Conservation (phyloP, 2,113 vertebrate species). For the Garra rufa region DNA sequence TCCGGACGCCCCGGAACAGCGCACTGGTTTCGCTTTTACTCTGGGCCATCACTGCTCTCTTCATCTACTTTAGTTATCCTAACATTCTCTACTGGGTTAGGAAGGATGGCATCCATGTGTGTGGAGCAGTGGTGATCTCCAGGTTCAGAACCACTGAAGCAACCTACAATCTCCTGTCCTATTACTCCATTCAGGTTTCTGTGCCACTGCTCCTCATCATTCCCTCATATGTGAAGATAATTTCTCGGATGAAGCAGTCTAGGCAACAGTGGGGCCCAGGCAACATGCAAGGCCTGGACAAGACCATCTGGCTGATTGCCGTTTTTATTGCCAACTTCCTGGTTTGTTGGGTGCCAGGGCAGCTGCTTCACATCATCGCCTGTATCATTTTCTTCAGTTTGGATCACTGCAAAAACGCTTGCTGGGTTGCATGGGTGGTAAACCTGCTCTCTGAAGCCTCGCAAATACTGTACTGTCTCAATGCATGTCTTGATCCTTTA, state of each 20-base stretch:
- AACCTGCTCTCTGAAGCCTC: constrained; percentile 56
- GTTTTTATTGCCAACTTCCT: constrained; percentile 60
- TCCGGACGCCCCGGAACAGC: constrained; percentile 51
- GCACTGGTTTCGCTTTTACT: constrained; percentile 52
- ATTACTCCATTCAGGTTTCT: constrained; percentile 58
- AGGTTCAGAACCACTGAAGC: constrained; percentile 16
- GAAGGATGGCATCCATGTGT: constrained; percentile 36
- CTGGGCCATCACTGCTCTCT: constrained; percentile 54
- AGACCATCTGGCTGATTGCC: constrained; percentile 56
- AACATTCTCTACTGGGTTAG: constrained; percentile 52
- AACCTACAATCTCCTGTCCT: constrained; percentile 56
- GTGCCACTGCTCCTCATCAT: constrained; percentile 58
- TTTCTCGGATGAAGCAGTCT: constrained; percentile 49
- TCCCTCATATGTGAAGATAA: constrained; percentile 55
- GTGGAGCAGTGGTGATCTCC: constrained; percentile 47
- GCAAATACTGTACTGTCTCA: constrained; percentile 51
- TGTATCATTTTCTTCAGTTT: constrained; percentile 54
- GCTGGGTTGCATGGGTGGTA: constrained; percentile 47
- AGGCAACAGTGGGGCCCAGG: constrained; percentile 47
- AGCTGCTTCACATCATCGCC: constrained; percentile 59
- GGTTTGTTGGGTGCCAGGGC: constrained; percentile 62
- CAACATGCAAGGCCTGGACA: constrained; percentile 39
- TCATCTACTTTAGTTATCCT: constrained; percentile 57
- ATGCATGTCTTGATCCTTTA: constrained; percentile 54
- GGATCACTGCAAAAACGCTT: constrained; percentile 46